Base-by-base conservation (phyloP, 2,888 invertebrate species). In the Troides aeacus region DNA sequence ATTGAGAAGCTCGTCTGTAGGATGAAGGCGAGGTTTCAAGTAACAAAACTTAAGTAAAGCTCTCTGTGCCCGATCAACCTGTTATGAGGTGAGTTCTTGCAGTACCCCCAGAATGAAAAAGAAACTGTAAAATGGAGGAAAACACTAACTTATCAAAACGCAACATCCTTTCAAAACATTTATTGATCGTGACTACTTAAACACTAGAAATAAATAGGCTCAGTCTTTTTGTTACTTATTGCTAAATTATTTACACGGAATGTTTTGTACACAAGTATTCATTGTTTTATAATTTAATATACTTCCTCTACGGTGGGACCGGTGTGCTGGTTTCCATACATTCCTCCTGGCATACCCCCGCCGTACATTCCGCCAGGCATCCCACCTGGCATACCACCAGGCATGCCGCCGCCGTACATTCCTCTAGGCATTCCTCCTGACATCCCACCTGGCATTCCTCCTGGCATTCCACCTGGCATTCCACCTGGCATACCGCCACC, bases 401-500 rank as follows among this genome's bases (percentile, higher is more conserved):
- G 24, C 24, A 24, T 24, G 24, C 24, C 24, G 24, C 50, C 50
- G 50, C 56, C 58, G 23, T 23, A 42, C 18, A 46, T 17, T 6
- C 46, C 42, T 17, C 66, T 50, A 1, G 66, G 66, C 60, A 60
- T 66, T 10, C 66, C 66, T 0, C 21, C 21, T 21, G 21, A 1
- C 21, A 21, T 21, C 0, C 21, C 21, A 0, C 56, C 67, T 1
- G 56, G 61, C 46, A 56, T 57, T 4, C 62, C 67, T 4, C 62
- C 62, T 0, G 59, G 62, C 66, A 62, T 68, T 6, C 66, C 68
- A 0, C 63, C 68, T 0, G 46, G 63, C 63, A 59, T 63, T 15
- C 64, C 59, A 1, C 64, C 69, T 1, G 69, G 69, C 65, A 50
- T 66, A 39, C 75, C 62, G 4, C 46, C 69, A 72, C 78, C 61